Evolutionary conservation across 2,888 invertebrate species (phyloP), one percentile per base, ranked within the genome.

Genomic region (Cyclophora punctaria): DNA sequence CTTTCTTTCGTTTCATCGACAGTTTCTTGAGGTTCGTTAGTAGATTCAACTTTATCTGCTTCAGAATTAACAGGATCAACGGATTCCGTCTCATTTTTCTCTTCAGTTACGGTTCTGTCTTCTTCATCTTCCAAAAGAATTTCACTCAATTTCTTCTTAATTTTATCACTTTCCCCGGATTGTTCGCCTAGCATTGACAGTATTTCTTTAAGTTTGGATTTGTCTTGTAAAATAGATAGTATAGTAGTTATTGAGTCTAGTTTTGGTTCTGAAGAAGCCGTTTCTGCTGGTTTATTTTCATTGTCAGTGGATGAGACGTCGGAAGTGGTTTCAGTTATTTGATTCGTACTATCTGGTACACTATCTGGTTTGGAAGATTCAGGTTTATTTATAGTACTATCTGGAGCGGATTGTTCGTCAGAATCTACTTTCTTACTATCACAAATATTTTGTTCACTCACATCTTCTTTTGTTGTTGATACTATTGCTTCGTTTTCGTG

Each of bases 141-240:
- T 63, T 90, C 89, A 55, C 90, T 85, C 1, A 90, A 79, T 62
- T 90, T 91, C 60, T 90, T 91, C 61, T 89, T 89, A 48, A 90
- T 83, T 68, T 90, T 89, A 49, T 89, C 81, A 60, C 87, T 83
- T 47, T 83, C 84, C 57, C 63, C 69, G 2, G 85, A 69, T 46
- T 81, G 66, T 44, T 85, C 83, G 34, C 85, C 83, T 41, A 89
- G 59, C 70, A 80, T 72, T 35, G 72, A 75, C 6, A 91, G 66
- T 47, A 89, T 74, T 58, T 89, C 82, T 62, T 89, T 81, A 44
- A 90, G 79, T 74, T 89, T 89, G 2, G 82, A 72, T 65, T 89
- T 89, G 59, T 87, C 79, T 71, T 87, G 75, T 56, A 89, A 69
- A 48, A 89, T 73, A 37, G 82, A 82, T 42, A 82, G 57, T 48